Base-by-base conservation (phyloP, 2,797 vertebrate genomes). In the Craterocephalus amniculus region DNA sequence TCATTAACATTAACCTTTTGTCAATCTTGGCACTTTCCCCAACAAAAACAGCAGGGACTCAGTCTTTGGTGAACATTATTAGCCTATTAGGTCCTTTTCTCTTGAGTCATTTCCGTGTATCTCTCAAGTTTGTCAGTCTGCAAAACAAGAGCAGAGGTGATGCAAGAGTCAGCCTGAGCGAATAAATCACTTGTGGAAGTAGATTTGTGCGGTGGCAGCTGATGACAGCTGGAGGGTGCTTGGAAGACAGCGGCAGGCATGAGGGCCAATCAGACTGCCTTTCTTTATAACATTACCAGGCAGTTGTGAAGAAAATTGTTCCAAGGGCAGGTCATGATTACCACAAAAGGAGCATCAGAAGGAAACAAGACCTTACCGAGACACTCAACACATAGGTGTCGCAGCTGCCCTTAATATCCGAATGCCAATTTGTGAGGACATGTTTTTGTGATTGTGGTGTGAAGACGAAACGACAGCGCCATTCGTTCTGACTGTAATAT, bases 121-220 rank as follows among this genome's bases (percentile, higher is more conserved):
- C 61, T 79, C 74, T 74, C 48, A 63, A 61, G 66, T 68, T 57
- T 12, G 51, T 77, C 64, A 65, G 70, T 61, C 66, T 72, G 31
- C 68, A 35, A 58, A 72, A 84, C 29, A 63, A 80, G 72, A 69
- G 65, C 70, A 58, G 68, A 45, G 75, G 79, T 82, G 80, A 88
- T 72, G 67, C 78, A 67, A 63, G 56, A 83, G 65, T 81, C 72
- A 72, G 59, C 54, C 72, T 58, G 59, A 71, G 78, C 83, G 68
- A 81, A 79, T 78, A 81, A 85, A 89, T 89, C 80, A 87, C 76
- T 88, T 75, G 74, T 79, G 70, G 81, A 83, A 81, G 83, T 59
- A 56, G 75, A 72, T 87, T 87, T 83, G 69, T 83, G 71, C 67
- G 32, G 55, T 77, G 69, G 83, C 81, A 84, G 83, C 82, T 85